Evolutionary conservation across 2,888 invertebrate species (phyloP).

Genomic region (Willowsia nigromaculata): DNA sequence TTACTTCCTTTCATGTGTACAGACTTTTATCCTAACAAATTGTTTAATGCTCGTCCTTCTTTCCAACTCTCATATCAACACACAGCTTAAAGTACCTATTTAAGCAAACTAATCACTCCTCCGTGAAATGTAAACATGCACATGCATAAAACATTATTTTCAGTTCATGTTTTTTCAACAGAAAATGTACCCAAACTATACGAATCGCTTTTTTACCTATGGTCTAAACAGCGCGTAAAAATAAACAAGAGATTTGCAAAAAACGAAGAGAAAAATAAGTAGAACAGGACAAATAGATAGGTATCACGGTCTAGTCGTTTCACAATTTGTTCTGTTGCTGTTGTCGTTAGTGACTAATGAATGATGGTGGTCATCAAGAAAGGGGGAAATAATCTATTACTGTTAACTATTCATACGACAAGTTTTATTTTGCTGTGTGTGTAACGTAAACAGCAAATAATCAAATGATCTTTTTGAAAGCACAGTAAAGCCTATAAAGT

Average conservation of each 20-base stretch:
- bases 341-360: neutral
- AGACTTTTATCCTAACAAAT: too few species aligned
- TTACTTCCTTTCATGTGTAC: too few species aligned
- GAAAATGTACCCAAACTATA: neutral
- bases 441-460: too few species aligned
- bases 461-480: too few species aligned
- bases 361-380: neutral
- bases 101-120: neutral
- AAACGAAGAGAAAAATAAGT: neutral
- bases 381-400: too few species aligned
- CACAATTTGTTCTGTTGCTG: neutral
- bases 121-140: slow-evolving; percentile 19
- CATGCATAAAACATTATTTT: slow-evolving; percentile 27
- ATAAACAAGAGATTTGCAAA: neutral
- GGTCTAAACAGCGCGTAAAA: too few species aligned
- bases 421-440: too few species aligned
- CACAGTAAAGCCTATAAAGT: too few species aligned
- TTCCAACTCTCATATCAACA: neutral
- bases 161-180: neutral
- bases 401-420: too few species aligned
- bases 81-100: neutral
- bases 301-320: neutral
- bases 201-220: neutral
- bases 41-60: too few species aligned
- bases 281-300: slow-evolving; percentile 22